A percentile compares a stretch with the other conserved stretches of the same genome.
Conservation (phyloP, 2,888 invertebrate species). For the Pristionchus japonicus region DNA sequence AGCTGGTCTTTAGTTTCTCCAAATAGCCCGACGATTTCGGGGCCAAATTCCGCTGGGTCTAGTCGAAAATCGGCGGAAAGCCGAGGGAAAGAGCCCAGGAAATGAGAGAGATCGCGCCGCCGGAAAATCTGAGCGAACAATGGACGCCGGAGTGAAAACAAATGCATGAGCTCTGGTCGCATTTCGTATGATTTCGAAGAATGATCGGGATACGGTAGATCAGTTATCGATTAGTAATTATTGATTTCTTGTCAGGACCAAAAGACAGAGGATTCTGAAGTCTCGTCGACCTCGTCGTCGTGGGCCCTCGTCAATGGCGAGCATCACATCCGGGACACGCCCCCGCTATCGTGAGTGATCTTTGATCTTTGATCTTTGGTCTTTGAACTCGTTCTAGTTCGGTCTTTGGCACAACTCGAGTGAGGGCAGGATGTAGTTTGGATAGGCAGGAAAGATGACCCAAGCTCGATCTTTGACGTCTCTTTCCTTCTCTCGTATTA, state of each 20-base stretch:
- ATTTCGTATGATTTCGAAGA: no score
- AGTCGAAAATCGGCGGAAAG: not conserved
- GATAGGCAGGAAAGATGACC: not conserved
- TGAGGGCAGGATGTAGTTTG: not conserved
- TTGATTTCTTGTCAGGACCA: not conserved
- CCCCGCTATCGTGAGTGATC: slow-evolving; percentile 21
- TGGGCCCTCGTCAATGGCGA: slow-evolving; percentile 18
- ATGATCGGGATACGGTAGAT: no score
- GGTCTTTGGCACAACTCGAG: not conserved
- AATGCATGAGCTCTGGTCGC: no score
- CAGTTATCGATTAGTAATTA: not conserved
- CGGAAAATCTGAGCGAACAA: not conserved
- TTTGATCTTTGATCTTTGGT: not conserved
- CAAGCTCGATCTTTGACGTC: not conserved
- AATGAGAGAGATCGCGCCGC: not conserved
- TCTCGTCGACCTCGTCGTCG: slow-evolving; percentile 20
- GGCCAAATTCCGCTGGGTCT: not conserved
- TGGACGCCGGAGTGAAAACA: not conserved
- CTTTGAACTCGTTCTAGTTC: not conserved
- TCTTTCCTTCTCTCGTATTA: not conserved
- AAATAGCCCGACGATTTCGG: not conserved
- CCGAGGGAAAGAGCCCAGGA: not conserved
- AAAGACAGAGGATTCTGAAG: not conserved
- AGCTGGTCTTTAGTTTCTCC: not conserved
- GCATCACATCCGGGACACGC: not conserved